Evolutionary conservation across 2,113 vertebrate species (phyloP), one percentile per base, ranked within the genome.

Genomic region (Aegotheles bennettii): DNA sequence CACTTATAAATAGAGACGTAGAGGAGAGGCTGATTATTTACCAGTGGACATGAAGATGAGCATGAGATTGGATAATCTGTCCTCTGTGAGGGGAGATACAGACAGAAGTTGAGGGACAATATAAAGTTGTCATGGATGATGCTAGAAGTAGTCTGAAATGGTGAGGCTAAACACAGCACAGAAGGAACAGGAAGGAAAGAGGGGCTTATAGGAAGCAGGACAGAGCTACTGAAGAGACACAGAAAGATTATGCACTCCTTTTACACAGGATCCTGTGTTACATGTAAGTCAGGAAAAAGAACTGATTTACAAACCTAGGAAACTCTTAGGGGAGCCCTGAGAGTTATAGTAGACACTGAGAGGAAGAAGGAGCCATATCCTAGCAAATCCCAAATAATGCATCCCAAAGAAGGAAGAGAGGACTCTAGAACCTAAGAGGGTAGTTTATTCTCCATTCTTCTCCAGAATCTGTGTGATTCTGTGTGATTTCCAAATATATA

Each of bases 171-270:
- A 40, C 51, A 42, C 35, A 61, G 25, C 42, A 77, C 57, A 60
- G 20, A 67, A 63, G 19, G 23, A 92, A 17, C 18, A 51, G 24
- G 14, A 61, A 64, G 24, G 35, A 85, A 51, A 35, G 24, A 43
- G 59, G 35, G 12, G 3, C 68, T 64, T 31, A 16, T 59, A 54
- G 56, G 61, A 87, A 38, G 51, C 31, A 77, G 23, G 26, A 14
- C 25, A 73, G 21, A 65, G 10, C 35, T 69, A 42, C 21, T 74
- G 63, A 51, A 65, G 43, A 79, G 40, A 33, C 7, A 7, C 4
- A 3, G 54, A 54, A 75, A 59, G 64, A 38, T 65, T 33, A 12
- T 17, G 50, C 0, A 0, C 7, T 35, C 7, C 7, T 2, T 84
- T 84, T 85, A 40, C 24, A 35, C 24, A 50, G 29, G 26, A 84